Percentiles rank a stretch among this genome's conserved stretches.
phyloP scores from a whole-genome alignment of 2,888 invertebrate genomes.

The Microctonus brassicae region DNA sequence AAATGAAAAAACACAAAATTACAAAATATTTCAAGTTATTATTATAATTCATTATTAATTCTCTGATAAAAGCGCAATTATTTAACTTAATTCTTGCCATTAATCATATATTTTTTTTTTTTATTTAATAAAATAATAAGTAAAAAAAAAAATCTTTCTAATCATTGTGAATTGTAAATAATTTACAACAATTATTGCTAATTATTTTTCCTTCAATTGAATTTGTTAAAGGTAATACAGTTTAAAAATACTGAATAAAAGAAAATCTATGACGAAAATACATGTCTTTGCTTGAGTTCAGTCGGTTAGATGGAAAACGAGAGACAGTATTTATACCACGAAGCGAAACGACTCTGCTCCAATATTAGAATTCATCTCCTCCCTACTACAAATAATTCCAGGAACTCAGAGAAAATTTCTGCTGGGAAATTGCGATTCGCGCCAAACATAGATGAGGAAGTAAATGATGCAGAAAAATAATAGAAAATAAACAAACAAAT shows the following conservation, averaged over 20 bases:
- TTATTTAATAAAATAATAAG: too few species aligned
- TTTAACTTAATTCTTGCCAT: too few species aligned
- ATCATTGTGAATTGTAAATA: too few species aligned
- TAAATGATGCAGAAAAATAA: not conserved
- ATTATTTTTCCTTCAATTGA: too few species aligned
- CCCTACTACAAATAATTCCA: constrained; percentile 6
- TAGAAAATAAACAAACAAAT: not conserved
- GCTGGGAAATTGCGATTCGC: constrained; percentile 7
- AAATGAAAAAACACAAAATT: not conserved
- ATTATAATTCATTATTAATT: too few species aligned
- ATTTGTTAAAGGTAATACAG: too few species aligned
- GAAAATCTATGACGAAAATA: constrained; percentile 9
- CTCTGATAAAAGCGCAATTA: too few species aligned
- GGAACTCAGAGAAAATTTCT: constrained; percentile 17
- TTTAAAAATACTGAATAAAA: too few species aligned
- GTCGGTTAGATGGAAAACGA: constrained; percentile 6
- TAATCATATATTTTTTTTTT: too few species aligned
- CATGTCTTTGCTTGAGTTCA: not conserved
- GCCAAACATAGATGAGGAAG: not conserved
- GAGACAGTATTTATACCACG: constrained; percentile 19
- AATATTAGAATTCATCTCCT: constrained; percentile 24
- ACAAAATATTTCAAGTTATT: not conserved
- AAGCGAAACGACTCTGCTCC: constrained; percentile 18
- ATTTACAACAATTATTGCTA: too few species aligned
- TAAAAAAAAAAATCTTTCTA: too few species aligned